Conservation (phyloP, 2,888 invertebrate genomes). For the Drosophila putrida region DNA sequence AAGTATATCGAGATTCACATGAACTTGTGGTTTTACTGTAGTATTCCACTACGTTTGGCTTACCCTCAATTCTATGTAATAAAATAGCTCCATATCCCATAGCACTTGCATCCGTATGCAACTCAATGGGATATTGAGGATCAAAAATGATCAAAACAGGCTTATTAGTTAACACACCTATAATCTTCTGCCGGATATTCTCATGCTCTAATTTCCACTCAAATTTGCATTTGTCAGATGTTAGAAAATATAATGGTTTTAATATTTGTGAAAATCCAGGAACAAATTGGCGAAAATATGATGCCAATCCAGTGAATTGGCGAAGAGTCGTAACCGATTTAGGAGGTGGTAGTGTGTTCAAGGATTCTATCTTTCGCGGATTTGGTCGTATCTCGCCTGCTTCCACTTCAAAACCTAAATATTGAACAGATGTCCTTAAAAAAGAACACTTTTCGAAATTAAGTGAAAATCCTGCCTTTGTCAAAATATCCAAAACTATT, state of each 20-base stretch:
- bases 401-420: conserved; percentile 10
- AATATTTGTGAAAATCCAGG: neutral
- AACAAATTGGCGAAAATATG: neutral
- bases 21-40: conserved; percentile 5
- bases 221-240: conserved; percentile 14
- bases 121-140: conserved; percentile 7
- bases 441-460: conserved; percentile 13
- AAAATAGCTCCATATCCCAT: conserved; percentile 1
- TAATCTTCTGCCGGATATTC: too few relatives aligned
- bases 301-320: neutral
- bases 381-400: conserved; percentile 12
- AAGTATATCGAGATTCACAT: conserved; percentile 10
- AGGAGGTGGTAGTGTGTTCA: neutral
- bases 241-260: conserved; percentile 12
- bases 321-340: neutral
- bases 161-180: too few relatives aligned
- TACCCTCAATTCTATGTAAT: conserved; percentile 13
- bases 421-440: conserved; percentile 3
- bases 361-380: neutral
- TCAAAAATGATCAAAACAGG: conserved; percentile 9
- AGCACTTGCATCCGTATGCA: neutral
- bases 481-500: conserved; percentile 4
- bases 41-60: conserved; percentile 14
- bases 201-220: too few relatives aligned
- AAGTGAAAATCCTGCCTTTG: conserved; percentile 10